Evolutionary conservation across 37 sponge, comb jelly and placozoan genomes (phyloP).

Genomic region (Theonella swinhoei): DNA sequence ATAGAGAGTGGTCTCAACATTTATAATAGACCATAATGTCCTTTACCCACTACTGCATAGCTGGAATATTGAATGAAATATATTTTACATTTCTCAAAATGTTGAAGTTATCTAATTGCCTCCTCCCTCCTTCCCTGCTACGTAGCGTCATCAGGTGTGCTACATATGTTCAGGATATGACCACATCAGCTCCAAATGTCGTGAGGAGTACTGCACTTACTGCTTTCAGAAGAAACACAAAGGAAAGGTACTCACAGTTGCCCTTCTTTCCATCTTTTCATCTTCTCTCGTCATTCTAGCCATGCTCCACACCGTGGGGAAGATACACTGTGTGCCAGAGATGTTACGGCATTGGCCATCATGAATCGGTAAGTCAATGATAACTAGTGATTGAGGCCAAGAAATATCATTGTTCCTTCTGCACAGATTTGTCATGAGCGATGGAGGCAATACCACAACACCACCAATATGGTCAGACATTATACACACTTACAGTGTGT

Average conservation of each 20-base stretch:
- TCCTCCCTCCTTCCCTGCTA: neutral
- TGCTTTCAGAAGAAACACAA: constrained; percentile 46
- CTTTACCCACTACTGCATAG: too few relatives aligned
- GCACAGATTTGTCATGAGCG: constrained; percentile 57
- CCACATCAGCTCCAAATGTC: constrained; percentile 46
- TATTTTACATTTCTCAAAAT: too few relatives aligned
- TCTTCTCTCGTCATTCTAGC: neutral
- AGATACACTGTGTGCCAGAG: constrained; percentile 14
- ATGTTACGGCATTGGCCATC: constrained; percentile 44
- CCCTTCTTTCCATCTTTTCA: neutral
- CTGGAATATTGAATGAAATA: too few relatives aligned
- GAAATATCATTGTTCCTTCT: neutral
- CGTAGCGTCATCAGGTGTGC: constrained; percentile 54
- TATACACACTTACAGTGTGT: too few relatives aligned
- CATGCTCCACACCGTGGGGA: constrained; percentile 35
- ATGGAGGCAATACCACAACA: constrained; percentile 76
- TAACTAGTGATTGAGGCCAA: neutral
- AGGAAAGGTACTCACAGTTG: constrained; percentile 20
- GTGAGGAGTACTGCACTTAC: constrained; percentile 31
- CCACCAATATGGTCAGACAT: too few relatives aligned
- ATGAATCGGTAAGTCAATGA: constrained; percentile 26
- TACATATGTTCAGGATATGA: constrained; percentile 37
- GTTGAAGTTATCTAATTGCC: too few relatives aligned
- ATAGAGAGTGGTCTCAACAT: too few relatives aligned
- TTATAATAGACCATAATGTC: too few relatives aligned